A percentile compares a stretch with the other conserved stretches of the same genome.
phyloP scores from a whole-genome alignment of 2,888 invertebrate species.

The Harpalus rufipes region DNA sequence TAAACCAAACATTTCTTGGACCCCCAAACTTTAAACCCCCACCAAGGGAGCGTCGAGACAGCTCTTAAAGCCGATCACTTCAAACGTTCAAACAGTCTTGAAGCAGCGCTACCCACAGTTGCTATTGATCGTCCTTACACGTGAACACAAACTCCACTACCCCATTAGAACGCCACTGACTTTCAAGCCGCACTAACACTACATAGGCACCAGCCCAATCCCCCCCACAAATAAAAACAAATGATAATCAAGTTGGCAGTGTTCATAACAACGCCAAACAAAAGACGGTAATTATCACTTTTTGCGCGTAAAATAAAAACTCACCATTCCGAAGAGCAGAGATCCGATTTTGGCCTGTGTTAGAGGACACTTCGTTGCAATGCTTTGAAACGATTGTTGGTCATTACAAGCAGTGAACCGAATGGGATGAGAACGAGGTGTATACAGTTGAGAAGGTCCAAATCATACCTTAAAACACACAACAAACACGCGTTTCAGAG shows the following conservation, averaged over 20 bases:
- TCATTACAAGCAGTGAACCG: conserved; percentile 56
- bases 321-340: conserved; percentile 53
- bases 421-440: conserved; percentile 32
- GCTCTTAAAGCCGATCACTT: conserved; percentile 23
- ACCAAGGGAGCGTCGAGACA: conserved; percentile 28
- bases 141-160: conserved; percentile 20
- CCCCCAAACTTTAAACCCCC: conserved; percentile 50
- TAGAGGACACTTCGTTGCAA: conserved; percentile 4
- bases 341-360: conserved; percentile 30
- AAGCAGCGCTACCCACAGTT: background rate
- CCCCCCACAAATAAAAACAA: conserved; percentile 3
- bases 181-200: conserved; percentile 24
- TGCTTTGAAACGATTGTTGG: conserved; percentile 9
- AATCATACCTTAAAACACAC: conserved; percentile 47
- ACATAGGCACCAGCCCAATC: background rate
- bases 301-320: conserved; percentile 19
- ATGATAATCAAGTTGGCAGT: background rate
- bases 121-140: conserved; percentile 43
- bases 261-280: conserved; percentile 29
- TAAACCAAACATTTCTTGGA: conserved; percentile 22
- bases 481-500: background rate
- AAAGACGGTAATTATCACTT: conserved; percentile 26
- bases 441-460: conserved; percentile 53
- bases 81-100: conserved; percentile 29
- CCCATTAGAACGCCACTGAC: conserved; percentile 27